Evolutionary conservation across 1,140 invertebrate species (phyloP), one percentile per base, ranked within the genome.

Genomic region (Mycetomoellerius zeteki): DNA sequence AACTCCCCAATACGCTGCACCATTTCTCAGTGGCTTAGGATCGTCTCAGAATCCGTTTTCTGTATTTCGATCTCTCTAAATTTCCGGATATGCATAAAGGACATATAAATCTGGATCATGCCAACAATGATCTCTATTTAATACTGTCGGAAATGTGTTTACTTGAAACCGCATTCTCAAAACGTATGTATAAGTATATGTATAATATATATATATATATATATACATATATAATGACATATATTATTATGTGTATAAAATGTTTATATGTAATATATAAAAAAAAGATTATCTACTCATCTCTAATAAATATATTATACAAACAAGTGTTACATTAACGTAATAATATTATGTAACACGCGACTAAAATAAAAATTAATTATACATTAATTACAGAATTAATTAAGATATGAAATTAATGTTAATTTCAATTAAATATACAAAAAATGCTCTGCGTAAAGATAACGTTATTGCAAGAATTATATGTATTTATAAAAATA

Each of bases 1-100:
- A 85, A 24, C 30, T 64, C 50, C 62, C 43, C 21, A 85, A 16
- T 30, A 85, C n/a, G 73, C 47, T 10, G 30, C 81, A 37, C 60
- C 62, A 78, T 85, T 85, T 78, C 82, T 64, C 73, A 52, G 43
- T 75, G 21, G 72, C 69, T 85, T 85, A 77, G 64, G 24, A 76
- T 50, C 7, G 50, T 43, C 33, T 64, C 30, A n/a, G 27, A 78
- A 73, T 85, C 71, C 50, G 47, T 60, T 84, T 30, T 56, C 7
- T 75, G 80, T 84, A 75, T 84, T 75, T 73, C 37, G 69, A 50
- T 21, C 37, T 84, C 69, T 60, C 62, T 12, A 24, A 33, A 78
- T 77, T 78, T 52, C n/a, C 58, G n/a, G 21, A 62, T 54, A 85
- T 54, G n/a, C 21, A 76, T 30, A 33, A 21, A 85, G 10, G 21